Evolutionary conservation across 2,888 invertebrate genomes (phyloP).

Genomic region (Horisme vitalbata): DNA sequence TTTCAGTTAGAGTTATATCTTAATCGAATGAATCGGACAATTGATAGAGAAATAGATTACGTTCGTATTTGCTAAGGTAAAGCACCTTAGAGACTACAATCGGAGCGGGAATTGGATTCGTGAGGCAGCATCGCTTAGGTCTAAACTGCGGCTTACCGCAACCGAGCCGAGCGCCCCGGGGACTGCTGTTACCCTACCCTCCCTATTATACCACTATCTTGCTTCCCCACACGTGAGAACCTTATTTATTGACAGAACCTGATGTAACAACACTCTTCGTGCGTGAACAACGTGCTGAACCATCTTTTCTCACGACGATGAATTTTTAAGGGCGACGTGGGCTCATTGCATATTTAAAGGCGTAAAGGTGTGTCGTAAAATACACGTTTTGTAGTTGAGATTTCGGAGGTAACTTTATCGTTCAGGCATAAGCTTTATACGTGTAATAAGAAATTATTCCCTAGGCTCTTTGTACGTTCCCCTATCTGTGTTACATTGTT

Average conservation of each 20-base stretch:
- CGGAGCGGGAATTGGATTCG: slow-evolving; percentile 48
- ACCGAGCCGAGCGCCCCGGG: slow-evolving; percentile 50
- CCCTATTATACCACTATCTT: slow-evolving; percentile 60
- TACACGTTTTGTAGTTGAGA: slow-evolving; percentile 36
- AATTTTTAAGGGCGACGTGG: slow-evolving; percentile 44
- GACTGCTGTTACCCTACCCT: slow-evolving; percentile 53
- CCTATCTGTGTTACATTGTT: slow-evolving; percentile 11
- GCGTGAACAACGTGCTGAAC: slow-evolving; percentile 47
- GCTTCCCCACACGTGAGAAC: slow-evolving; percentile 54
- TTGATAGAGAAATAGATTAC: slow-evolving; percentile 19
- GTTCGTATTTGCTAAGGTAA: slow-evolving; percentile 42
- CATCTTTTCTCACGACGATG: slow-evolving; percentile 43
- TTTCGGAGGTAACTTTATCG: slow-evolving; percentile 34
- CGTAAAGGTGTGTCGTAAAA: slow-evolving; percentile 39
- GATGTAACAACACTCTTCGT: slow-evolving; percentile 48
- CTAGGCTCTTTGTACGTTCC: slow-evolving; percentile 6
- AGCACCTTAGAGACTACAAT: slow-evolving; percentile 40
- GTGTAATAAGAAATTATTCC: slow-evolving; percentile 33
- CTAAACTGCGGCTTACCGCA: slow-evolving; percentile 57
- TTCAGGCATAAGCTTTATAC: slow-evolving; percentile 31
- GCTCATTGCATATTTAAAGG: slow-evolving; percentile 37
- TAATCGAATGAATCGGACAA: slow-evolving; percentile 26
- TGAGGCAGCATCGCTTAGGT: slow-evolving; percentile 46
- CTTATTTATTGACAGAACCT: slow-evolving; percentile 60
- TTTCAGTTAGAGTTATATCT: slow-evolving; percentile 12